phyloP scores from a whole-genome alignment of 2,113 vertebrate species.

The Amphilophus citrinellus region DNA sequence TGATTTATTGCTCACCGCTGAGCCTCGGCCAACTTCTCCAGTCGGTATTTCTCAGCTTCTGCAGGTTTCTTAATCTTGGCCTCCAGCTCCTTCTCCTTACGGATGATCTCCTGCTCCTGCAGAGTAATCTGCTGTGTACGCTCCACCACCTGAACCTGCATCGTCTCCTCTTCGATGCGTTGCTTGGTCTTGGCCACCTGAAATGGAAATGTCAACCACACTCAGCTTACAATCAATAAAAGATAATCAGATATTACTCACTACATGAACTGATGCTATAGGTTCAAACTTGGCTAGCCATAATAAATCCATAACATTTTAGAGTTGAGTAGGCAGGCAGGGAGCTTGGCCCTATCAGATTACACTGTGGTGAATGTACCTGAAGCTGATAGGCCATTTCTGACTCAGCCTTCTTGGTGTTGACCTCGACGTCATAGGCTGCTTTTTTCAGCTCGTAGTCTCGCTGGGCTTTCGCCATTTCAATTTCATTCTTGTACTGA shows the following conservation, averaged over 20 bases:
- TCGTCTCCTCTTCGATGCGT: slow-evolving; percentile 92
- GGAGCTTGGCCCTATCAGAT: not conserved
- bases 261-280: not conserved
- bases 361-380: slow-evolving; percentile 71
- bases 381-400: slow-evolving; percentile 94
- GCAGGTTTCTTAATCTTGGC: slow-evolving; percentile 90
- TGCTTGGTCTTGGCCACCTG: slow-evolving; percentile 96
- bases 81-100: slow-evolving; percentile 90
- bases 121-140: slow-evolving; percentile 90
- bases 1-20: slow-evolving; percentile 77
- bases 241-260: not conserved
- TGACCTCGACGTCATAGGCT: slow-evolving; percentile 88
- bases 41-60: slow-evolving; percentile 87
- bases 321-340: not conserved
- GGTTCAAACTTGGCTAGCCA: too few relatives aligned
- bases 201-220: not conserved
- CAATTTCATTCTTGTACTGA: slow-evolving; percentile 91
- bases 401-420: slow-evolving; percentile 91
- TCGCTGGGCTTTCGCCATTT: slow-evolving; percentile 94
- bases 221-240: not conserved
- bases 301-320: not conserved
- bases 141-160: slow-evolving; percentile 93
- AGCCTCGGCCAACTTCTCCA: slow-evolving; percentile 89
- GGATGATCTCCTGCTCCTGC: slow-evolving; percentile 91
- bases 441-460: slow-evolving; percentile 94